phyloP scores from a whole-genome alignment of 2,888 invertebrate genomes.

The Phaonia tiefii region DNA sequence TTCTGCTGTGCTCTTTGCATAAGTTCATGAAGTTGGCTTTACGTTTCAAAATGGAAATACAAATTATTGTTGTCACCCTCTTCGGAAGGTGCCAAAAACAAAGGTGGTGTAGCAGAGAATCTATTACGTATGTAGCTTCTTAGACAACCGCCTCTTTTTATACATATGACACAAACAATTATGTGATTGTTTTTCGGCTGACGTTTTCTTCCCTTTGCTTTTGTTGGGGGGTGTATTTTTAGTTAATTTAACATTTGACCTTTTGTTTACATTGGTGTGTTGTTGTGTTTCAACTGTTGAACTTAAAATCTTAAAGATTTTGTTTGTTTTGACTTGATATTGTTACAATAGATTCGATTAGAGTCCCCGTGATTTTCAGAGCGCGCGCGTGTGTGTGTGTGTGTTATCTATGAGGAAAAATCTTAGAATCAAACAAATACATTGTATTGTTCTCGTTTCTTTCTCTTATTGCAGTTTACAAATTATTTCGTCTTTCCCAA shows the following conservation, averaged over 20 bases:
- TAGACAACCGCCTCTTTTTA: no score
- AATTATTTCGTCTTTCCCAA: no score
- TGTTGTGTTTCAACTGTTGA: neutral
- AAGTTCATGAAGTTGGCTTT: slow-evolving; percentile 30
- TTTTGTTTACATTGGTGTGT: slow-evolving; percentile 28
- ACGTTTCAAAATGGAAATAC: slow-evolving; percentile 16
- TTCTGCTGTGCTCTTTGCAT: slow-evolving; percentile 17
- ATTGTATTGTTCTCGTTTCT: neutral
- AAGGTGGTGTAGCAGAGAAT: neutral
- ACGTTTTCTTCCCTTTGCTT: neutral
- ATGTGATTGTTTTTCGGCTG: slow-evolving; percentile 4
- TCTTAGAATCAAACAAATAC: neutral
- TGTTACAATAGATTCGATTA: slow-evolving; percentile 2
- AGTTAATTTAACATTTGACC: slow-evolving; percentile 57
- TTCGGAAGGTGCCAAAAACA: neutral
- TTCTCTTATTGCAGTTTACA: no score
- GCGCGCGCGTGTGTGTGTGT: neutral
- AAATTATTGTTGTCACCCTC: neutral
- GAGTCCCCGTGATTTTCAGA: neutral
- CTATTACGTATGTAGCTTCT: no score
- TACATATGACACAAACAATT: slow-evolving; percentile 14
- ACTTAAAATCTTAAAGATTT: neutral
- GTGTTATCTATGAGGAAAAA: neutral
- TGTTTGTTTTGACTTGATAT: neutral
- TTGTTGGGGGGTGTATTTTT: neutral